phyloP scores from a whole-genome alignment of 2,113 vertebrate genomes.

The Coreoperca whiteheadi region DNA sequence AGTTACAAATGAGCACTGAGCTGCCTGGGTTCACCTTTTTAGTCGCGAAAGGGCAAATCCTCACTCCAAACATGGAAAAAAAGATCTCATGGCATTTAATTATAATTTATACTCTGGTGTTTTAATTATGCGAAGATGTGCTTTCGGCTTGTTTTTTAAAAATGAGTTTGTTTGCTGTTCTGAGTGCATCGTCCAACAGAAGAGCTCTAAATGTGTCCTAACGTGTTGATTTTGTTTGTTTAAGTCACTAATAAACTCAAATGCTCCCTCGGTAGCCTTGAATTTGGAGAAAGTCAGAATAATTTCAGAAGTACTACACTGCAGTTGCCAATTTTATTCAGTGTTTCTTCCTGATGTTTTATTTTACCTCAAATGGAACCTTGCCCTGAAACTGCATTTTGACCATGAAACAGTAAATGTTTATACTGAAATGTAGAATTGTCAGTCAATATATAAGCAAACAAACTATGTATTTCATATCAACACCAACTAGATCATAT shows the following conservation, averaged over 20 bases:
- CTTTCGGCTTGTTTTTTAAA: background rate
- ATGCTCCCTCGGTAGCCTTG: too few relatives aligned
- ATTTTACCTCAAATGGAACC: too few relatives aligned
- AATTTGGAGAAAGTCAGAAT: too few relatives aligned
- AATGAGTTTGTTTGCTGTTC: background rate
- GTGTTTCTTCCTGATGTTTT: too few relatives aligned
- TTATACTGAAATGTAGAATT: too few relatives aligned
- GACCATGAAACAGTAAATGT: background rate
- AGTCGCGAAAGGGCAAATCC: background rate
- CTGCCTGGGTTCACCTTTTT: slow-evolving; percentile 22
- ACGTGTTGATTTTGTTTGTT: background rate
- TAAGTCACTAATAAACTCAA: background rate
- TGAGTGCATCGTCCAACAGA: background rate
- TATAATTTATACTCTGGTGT: slow-evolving; percentile 3
- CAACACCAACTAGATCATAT: too few relatives aligned
- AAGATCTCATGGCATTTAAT: background rate
- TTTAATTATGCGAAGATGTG: slow-evolving; percentile 6
- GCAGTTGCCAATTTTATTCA: too few relatives aligned
- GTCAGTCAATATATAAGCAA: too few relatives aligned
- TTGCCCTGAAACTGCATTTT: too few relatives aligned
- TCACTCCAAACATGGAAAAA: background rate
- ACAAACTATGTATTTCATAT: too few relatives aligned
- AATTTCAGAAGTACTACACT: too few relatives aligned
- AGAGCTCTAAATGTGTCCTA: background rate
- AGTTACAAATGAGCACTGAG: slow-evolving; percentile 28